These are phyloP conservation scores for Notothenia rossii DNA, from an alignment of 2,113 vertebrate species.

Conservation along the genomic window DNA sequence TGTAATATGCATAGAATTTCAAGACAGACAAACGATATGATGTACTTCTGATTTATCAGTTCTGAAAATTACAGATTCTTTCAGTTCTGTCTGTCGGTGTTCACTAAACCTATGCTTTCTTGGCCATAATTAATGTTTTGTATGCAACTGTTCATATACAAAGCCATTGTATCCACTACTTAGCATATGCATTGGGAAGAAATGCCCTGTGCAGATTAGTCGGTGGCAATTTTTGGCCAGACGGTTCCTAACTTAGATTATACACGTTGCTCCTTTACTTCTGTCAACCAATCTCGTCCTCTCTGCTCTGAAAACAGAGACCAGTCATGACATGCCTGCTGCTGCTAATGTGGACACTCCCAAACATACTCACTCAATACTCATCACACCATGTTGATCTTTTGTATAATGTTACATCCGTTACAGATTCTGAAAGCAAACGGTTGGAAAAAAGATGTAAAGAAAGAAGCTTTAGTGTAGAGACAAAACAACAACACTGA, in stretches of 20 bases:
- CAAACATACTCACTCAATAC: slow-evolving; percentile 3
- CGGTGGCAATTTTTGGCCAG: neutral
- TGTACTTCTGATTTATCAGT: neutral
- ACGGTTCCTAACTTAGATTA: neutral
- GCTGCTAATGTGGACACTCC: slow-evolving; percentile 13
- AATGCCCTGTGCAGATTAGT: no score
- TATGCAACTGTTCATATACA: neutral
- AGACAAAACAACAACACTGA: slow-evolving; percentile 17
- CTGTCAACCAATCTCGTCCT: neutral
- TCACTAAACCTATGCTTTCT: neutral
- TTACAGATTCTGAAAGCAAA: neutral
- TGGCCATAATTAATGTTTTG: neutral
- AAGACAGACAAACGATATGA: no score
- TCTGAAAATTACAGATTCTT: neutral
- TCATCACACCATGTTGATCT: neutral
- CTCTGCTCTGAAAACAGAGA: neutral
- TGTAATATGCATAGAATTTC: no score
- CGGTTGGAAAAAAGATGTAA: neutral
- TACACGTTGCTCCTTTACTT: neutral
- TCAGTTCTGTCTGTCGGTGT: slow-evolving; percentile 16
- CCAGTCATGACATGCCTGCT: slow-evolving; percentile 18
- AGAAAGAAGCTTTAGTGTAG: neutral
- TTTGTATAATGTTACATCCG: neutral
- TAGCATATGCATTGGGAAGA: neutral
- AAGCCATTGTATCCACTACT: neutral